Base-by-base conservation (phyloP, 2,888 invertebrate genomes). In the Melitaea athalia region DNA sequence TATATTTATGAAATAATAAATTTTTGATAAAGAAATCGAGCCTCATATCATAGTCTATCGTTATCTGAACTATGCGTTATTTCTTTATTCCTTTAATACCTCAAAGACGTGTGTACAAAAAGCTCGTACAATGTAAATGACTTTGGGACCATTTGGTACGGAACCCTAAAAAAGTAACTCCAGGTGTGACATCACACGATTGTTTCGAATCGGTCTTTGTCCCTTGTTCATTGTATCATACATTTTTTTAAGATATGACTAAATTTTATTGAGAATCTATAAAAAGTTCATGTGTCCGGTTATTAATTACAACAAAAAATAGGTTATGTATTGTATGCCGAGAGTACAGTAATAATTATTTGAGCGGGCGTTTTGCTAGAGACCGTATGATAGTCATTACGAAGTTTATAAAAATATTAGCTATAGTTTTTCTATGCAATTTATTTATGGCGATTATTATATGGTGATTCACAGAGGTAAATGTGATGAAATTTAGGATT, bases 201-300 rank as follows among this genome's bases (percentile, higher is more conserved):
- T 57, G 61, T 49, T 49, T 42, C 24, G 24, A 47, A 59, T 59
- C 24, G 17, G 45, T 64, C 60, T 53, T 63, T 67, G 66, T 70
- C 64, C 68, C 69, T 72, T 72, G 67, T 49, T 70, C 67, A 61
- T 67, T 72, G 63, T 68, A 72, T 77, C 77, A 72, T 72, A 71
- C 60, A 4, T 67, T 71, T 67, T 73, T 72, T 78, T 76, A 76
- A 76, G 77, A 71, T 60, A 70, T 78, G 76, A 79, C 72, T 75
- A 75, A 75, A 75, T 73, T 63, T 67, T 75, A 74, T 76, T 76
- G 75, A 68, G 72, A 74, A 76, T 71, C 75, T 74, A 76, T 79
- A 78, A 79, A 78, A 79, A 76, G 72, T 75, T 75, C 74, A 76
- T 75, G 74, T 75, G 72, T 75, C 74, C 76, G 77, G 78, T 74